Evolutionary conservation across 2,113 vertebrate genomes (phyloP).

Genomic region (Cnemophilus loriae): DNA sequence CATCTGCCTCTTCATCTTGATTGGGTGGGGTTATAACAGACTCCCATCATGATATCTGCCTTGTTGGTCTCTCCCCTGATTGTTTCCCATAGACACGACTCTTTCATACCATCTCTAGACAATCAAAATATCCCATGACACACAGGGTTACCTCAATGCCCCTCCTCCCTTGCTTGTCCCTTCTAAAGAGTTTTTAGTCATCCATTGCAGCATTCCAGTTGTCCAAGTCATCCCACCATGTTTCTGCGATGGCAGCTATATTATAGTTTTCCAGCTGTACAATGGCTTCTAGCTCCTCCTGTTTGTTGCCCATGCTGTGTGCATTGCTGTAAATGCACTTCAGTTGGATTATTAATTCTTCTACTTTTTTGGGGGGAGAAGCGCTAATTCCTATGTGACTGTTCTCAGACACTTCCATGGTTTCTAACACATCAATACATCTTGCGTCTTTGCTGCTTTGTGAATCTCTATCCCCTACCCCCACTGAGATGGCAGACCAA

Average conservation of each 20-base stretch:
- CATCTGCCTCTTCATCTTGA: too few relatives aligned
- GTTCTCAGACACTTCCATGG: neutral
- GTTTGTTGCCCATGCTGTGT: neutral
- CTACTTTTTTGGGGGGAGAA: neutral
- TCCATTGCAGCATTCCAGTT: too few relatives aligned
- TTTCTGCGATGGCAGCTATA: neutral
- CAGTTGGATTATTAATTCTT: neutral
- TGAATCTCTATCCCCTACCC: neutral
- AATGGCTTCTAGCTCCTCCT: neutral
- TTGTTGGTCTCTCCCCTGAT: too few relatives aligned
- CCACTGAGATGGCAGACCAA: neutral
- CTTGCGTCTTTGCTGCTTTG: neutral
- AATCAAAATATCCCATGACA: too few relatives aligned
- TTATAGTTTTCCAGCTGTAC: neutral
- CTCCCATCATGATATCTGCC: too few relatives aligned
- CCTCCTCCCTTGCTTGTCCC: too few relatives aligned
- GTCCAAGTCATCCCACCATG: neutral
- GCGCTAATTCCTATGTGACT: neutral
- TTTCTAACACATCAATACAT: too few relatives aligned
- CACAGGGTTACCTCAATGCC: too few relatives aligned
- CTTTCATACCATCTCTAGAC: too few relatives aligned
- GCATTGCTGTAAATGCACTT: neutral
- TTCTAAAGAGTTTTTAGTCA: too few relatives aligned
- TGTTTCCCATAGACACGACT: too few relatives aligned
- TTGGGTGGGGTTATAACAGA: too few relatives aligned